Conservation (phyloP, 2,888 invertebrate species). For the Seira sanloemensis region DNA sequence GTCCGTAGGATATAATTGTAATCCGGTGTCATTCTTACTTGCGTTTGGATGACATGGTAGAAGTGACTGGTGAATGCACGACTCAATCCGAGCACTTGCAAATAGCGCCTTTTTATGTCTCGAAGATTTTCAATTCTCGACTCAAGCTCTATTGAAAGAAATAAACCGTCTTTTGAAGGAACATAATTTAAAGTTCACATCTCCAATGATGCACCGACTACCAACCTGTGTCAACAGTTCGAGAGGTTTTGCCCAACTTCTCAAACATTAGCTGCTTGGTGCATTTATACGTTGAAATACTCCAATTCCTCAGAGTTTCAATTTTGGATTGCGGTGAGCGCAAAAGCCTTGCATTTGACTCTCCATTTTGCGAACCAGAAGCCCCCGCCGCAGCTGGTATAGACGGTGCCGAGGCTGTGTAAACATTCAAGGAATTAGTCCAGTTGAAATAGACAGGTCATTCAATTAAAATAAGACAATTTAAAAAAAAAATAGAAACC, state of each 20-base stretch:
- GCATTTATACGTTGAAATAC: constrained; percentile 98
- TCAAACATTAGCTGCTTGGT: constrained; percentile 97
- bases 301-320: constrained; percentile 96
- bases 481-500: constrained; percentile 53
- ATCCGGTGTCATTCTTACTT: constrained; percentile 78
- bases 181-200: not conserved
- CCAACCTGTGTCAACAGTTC: constrained; percentile 90
- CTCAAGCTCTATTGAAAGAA: constrained; percentile 85
- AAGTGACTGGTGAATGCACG: constrained; percentile 91
- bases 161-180: not conserved
- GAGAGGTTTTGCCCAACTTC: constrained; percentile 94
- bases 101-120: constrained; percentile 95
- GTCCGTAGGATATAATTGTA: constrained; percentile 6
- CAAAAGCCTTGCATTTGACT: constrained; percentile 76
- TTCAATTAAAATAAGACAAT: not conserved
- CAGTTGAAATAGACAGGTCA: too few relatives aligned
- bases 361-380: constrained; percentile 79
- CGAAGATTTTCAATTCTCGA: constrained; percentile 93
- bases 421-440: not conserved
- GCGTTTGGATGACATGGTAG: constrained; percentile 89
- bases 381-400: constrained; percentile 67
- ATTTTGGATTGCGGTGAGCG: constrained; percentile 88
- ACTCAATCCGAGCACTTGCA: constrained; percentile 89
- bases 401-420: constrained; percentile 70
- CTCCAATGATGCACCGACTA: constrained; percentile 14